Evolutionary conservation across 2,888 invertebrate genomes (phyloP).

Genomic region (Brachyptera putata): DNA sequence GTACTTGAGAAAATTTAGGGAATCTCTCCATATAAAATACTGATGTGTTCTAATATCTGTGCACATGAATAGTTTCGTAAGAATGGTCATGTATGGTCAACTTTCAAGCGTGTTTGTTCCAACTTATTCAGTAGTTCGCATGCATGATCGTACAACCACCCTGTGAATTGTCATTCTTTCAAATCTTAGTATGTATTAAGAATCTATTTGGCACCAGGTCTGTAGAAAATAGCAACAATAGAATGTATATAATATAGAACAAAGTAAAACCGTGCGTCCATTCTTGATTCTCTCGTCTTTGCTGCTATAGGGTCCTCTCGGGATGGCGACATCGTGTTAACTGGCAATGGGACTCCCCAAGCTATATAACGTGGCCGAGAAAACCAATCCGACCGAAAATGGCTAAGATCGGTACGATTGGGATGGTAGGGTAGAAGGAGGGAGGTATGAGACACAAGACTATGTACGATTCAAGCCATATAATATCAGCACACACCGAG

Average conservation of each 20-base stretch:
- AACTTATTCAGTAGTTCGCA: too few species aligned
- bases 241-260: conserved; percentile 6
- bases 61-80: too few species aligned
- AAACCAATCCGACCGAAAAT: conserved; percentile 31
- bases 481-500: conserved; percentile 3
- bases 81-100: too few species aligned
- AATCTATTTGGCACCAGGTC: too few species aligned
- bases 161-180: too few species aligned
- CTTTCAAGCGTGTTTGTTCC: too few species aligned
- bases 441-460: background rate
- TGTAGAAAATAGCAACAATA: conserved; percentile 1
- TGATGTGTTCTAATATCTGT: too few species aligned
- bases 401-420: conserved; percentile 19
- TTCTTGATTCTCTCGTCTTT: conserved; percentile 8
- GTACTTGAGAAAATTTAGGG: too few species aligned
- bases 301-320: conserved; percentile 13
- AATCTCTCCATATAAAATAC: too few species aligned
- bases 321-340: conserved; percentile 27
- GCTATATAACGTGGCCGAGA: conserved; percentile 30
- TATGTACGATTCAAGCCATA: conserved; percentile 13
- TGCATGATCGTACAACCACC: too few species aligned
- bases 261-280: conserved; percentile 14
- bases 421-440: background rate
- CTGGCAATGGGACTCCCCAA: conserved; percentile 30
- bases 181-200: too few species aligned